Evolutionary conservation across 2,113 vertebrate genomes (phyloP).

Genomic region (Tapirus terrestris): DNA sequence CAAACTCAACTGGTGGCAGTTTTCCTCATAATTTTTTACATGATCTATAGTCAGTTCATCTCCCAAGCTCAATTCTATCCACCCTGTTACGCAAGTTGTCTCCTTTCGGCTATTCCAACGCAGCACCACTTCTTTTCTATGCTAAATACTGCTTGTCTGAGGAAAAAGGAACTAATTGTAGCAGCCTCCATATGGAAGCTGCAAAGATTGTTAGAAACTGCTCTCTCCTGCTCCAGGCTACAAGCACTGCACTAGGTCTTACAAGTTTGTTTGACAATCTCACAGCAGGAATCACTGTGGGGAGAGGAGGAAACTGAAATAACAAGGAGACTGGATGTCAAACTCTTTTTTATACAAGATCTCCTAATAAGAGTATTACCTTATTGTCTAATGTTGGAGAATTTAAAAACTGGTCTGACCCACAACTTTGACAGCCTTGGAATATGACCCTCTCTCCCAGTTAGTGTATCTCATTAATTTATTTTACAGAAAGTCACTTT

Average conservation of each 20-base stretch:
- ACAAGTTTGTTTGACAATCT: slow-evolving; percentile 62
- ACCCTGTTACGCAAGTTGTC: neutral
- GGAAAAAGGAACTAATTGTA: slow-evolving; percentile 52
- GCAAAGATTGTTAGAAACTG: slow-evolving; percentile 39
- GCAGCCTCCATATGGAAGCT: slow-evolving; percentile 33
- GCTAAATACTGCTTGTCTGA: slow-evolving; percentile 53
- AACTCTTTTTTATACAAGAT: neutral
- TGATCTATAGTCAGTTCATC: neutral
- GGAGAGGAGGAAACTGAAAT: slow-evolving; percentile 25
- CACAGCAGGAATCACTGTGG: neutral
- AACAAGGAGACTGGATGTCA: slow-evolving; percentile 52
- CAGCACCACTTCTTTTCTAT: neutral
- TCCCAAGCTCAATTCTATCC: neutral
- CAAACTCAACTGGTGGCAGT: neutral
- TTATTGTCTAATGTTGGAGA: neutral
- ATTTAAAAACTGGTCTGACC: slow-evolving; percentile 2
- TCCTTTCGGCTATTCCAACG: neutral
- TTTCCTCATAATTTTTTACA: neutral
- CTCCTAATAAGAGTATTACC: slow-evolving; percentile 1
- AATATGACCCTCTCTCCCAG: neutral
- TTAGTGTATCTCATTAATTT: neutral
- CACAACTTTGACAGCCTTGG: neutral
- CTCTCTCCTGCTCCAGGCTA: slow-evolving; percentile 33
- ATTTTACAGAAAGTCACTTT: neutral
- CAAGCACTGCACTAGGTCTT: neutral